Conservation (phyloP, 2,113 vertebrate genomes). For the Rhea americana region DNA sequence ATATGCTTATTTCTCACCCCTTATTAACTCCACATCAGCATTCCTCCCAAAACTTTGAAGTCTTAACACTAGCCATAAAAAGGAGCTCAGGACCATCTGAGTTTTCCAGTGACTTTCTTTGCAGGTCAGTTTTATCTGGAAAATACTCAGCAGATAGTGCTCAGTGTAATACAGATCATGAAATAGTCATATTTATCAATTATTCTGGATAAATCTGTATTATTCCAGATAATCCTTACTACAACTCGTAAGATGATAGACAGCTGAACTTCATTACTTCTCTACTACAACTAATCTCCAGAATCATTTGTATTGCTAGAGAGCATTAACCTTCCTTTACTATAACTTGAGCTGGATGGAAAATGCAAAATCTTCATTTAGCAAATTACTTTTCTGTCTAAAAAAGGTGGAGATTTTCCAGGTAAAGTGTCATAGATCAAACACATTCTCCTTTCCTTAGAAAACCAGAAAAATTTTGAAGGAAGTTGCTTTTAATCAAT, state of each 20-base stretch:
- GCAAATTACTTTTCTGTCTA: not conserved
- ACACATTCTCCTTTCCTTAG: not conserved
- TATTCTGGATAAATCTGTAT: not conserved
- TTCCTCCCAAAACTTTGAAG: not conserved
- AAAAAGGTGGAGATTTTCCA: not conserved
- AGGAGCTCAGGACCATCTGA: not conserved
- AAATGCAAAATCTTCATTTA: not conserved
- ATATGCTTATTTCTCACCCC: not conserved
- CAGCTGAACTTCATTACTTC: not conserved
- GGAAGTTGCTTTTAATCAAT: not conserved
- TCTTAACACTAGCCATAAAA: not conserved
- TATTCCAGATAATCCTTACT: not conserved
- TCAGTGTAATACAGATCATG: not conserved
- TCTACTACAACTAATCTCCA: not conserved
- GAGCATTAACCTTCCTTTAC: not conserved
- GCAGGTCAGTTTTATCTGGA: not conserved
- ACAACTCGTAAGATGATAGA: not conserved
- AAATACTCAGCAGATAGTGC: not conserved
- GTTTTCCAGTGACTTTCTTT: not conserved
- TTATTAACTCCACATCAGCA: not conserved
- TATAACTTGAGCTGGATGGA: not conserved
- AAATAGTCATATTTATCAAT: not conserved
- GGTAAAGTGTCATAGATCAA: not conserved
- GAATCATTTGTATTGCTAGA: not conserved
- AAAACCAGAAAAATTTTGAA: not conserved